Conservation (phyloP, 1,140 invertebrate species). For the Musca vetustissima region DNA sequence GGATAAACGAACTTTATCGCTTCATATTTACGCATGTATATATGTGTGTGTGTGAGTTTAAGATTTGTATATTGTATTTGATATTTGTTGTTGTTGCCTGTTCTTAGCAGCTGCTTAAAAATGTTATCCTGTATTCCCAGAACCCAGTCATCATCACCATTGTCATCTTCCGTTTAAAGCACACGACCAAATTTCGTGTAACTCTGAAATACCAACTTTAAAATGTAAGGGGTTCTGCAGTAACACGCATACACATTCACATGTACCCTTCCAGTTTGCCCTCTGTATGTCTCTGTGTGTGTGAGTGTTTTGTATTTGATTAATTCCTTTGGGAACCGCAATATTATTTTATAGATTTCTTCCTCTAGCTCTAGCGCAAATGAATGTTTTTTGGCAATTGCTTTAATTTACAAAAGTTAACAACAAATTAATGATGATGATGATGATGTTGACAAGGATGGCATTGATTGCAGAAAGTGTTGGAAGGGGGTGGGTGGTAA, state of each 20-base stretch:
- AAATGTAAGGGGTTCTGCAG: not conserved
- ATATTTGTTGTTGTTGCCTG: not conserved
- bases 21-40: too few relatives aligned
- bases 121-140: constrained; percentile 7
- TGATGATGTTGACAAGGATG: constrained; percentile 8
- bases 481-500: constrained; percentile 2
- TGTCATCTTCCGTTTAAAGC: constrained; percentile 6
- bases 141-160: not conserved
- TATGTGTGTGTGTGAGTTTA: too few relatives aligned
- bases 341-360: constrained; percentile 23
- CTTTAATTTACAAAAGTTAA: constrained; percentile 6
- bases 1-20: too few relatives aligned
- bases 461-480: not conserved
- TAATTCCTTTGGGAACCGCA: constrained; percentile 26
- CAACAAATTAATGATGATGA: constrained; percentile 14
- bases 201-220: not conserved
- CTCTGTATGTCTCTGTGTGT: not conserved
- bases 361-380: not conserved
- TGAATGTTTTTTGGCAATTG: constrained; percentile 10
- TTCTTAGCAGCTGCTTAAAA: constrained; percentile 3
- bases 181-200: not conserved
- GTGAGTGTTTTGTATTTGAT: constrained; percentile 4
- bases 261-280: not conserved
- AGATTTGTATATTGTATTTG: too few relatives aligned
- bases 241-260: not conserved